Evolutionary conservation across 2,797 vertebrate species (phyloP).

Genomic region (Oreortyx pictus): DNA sequence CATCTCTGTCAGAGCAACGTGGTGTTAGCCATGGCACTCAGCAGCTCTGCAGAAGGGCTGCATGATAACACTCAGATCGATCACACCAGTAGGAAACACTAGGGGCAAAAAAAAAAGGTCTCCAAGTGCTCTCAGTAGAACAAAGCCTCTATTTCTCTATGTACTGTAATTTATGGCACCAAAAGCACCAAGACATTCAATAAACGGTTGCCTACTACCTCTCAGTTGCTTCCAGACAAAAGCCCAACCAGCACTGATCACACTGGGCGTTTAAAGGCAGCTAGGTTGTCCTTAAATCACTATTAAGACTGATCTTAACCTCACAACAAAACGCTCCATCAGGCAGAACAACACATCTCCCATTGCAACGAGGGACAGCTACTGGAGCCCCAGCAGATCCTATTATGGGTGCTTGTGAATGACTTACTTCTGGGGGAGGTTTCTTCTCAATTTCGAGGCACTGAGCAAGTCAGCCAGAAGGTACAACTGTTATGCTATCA

Average conservation of each 20-base stretch:
- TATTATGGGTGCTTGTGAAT: not conserved
- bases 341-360: not conserved
- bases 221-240: not conserved
- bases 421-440: not conserved
- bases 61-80: not conserved
- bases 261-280: not conserved
- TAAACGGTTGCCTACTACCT: not conserved
- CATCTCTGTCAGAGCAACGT: not conserved
- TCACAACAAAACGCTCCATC: not conserved
- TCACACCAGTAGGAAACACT: too few relatives aligned
- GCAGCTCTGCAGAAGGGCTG: not conserved
- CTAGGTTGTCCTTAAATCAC: not conserved
- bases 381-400: not conserved
- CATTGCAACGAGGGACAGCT: not conserved
- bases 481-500: not conserved
- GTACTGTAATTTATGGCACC: not conserved
- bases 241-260: not conserved
- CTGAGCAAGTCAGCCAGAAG: rapidly evolving
- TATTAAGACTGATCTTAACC: not conserved
- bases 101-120: not conserved
- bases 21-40: not conserved
- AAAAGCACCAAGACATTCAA: not conserved
- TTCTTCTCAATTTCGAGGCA: not conserved
- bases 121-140: not conserved
- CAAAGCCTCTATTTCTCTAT: not conserved